Percentiles rank a stretch among this genome's conserved stretches.
phyloP scores from a whole-genome alignment of 2,113 vertebrate genomes.

The Tyrannus savana region DNA sequence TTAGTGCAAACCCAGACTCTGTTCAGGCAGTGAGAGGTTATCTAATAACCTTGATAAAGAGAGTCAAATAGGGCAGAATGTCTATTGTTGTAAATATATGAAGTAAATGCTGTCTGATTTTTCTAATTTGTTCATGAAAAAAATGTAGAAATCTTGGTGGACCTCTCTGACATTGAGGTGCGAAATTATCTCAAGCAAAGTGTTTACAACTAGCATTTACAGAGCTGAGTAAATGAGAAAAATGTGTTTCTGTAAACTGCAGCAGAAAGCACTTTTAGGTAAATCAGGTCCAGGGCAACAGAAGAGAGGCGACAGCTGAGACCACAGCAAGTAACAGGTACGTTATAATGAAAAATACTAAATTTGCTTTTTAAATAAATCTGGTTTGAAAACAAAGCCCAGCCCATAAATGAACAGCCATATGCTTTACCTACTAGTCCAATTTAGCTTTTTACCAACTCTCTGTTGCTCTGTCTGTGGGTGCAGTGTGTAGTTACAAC shows the following conservation, averaged over 20 bases:
- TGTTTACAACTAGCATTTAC: neutral
- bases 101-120: neutral
- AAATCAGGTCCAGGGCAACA: neutral
- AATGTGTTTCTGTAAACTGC: neutral
- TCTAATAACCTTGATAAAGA: neutral
- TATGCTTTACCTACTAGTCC: neutral
- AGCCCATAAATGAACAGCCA: neutral
- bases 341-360: neutral
- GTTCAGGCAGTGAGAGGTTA: neutral
- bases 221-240: neutral
- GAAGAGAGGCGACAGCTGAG: neutral
- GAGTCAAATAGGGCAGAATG: too few relatives aligned
- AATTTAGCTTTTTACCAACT: neutral
- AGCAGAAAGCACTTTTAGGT: neutral
- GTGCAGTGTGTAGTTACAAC: rapidly evolving
- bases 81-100: rapidly evolving
- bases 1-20: neutral
- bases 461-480: neutral
- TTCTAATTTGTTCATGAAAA: neutral
- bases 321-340: neutral
- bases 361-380: neutral
- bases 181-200: neutral
- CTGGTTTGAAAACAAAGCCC: neutral
- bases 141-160: too few relatives aligned
- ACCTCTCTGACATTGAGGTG: neutral